These are phyloP conservation scores for Achlya flavicornis DNA, from an alignment of 2,888 invertebrate species.

Conservation along the genomic window DNA sequence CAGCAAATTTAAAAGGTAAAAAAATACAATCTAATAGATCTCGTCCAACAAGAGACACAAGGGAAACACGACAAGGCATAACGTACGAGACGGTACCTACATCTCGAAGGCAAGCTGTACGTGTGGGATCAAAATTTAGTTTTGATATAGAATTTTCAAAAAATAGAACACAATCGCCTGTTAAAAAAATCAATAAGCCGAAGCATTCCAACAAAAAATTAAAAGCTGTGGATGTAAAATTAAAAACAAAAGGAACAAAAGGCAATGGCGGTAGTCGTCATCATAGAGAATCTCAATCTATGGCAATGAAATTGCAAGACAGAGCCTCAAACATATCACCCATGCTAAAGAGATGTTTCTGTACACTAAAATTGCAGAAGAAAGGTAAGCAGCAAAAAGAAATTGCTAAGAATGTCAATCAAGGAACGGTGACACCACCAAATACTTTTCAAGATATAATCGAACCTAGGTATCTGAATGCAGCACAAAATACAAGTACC, in stretches of 20 bases:
- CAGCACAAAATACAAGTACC: conserved; percentile 28
- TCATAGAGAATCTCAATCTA: conserved; percentile 27
- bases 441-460: conserved; percentile 19
- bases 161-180: conserved; percentile 18
- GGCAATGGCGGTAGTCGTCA: conserved; percentile 10
- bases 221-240: conserved; percentile 10
- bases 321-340: conserved; percentile 29
- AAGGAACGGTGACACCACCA: conserved; percentile 32
- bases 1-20: conserved; percentile 14
- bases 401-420: conserved; percentile 14
- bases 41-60: conserved; percentile 9
- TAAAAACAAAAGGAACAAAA: conserved; percentile 25
- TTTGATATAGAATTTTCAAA: conserved; percentile 49
- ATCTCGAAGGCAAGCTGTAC: conserved; percentile 31
- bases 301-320: conserved; percentile 25
- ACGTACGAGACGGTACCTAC: conserved; percentile 13
- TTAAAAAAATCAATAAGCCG: conserved; percentile 9
- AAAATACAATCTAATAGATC: conserved; percentile 16
- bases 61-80: conserved; percentile 16
- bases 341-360: conserved; percentile 48
- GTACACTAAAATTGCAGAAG: conserved; percentile 43
- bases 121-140: conserved; percentile 44
- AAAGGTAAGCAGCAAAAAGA: conserved; percentile 28
- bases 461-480: conserved; percentile 21
- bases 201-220: conserved; percentile 16